A percentile compares a stretch with the other conserved stretches of the same genome.
Conservation (phyloP, 2,797 vertebrate genomes). For the Syngnathus acus region DNA sequence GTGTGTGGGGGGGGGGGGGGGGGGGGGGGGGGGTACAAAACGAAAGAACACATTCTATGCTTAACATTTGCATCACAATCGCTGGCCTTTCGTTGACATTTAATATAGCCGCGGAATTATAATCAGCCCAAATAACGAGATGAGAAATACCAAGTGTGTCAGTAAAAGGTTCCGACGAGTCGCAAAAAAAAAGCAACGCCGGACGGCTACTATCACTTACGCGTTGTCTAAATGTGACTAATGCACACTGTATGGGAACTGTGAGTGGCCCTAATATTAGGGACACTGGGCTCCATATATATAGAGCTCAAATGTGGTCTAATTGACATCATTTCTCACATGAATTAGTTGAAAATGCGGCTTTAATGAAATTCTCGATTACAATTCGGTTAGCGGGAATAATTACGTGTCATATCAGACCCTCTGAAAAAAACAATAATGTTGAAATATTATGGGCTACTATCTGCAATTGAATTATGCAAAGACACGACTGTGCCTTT, state of each 20-base stretch:
- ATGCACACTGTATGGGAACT: neutral
- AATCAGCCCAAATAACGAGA: conserved; percentile 71
- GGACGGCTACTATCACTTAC: neutral
- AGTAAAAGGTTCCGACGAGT: conserved; percentile 62
- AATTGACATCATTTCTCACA: too few species aligned
- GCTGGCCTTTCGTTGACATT: conserved; percentile 74
- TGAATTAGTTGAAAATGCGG: too few species aligned
- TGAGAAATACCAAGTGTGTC: conserved; percentile 66
- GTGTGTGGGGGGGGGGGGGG: neutral
- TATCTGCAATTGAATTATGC: too few species aligned
- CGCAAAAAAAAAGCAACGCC: neutral
- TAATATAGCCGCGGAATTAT: conserved; percentile 69
- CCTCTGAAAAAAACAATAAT: too few species aligned
- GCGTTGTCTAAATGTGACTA: conserved; percentile 2
- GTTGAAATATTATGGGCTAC: too few species aligned
- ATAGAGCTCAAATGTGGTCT: neutral
- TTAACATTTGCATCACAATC: conserved; percentile 73
- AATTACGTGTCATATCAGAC: too few species aligned
- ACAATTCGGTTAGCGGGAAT: too few species aligned
- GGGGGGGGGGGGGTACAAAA: neutral
- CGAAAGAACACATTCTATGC: conserved; percentile 59
- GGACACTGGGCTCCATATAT: neutral
- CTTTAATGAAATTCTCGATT: too few species aligned
- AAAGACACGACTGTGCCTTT: too few species aligned
- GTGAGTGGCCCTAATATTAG: neutral